Conservation (phyloP, 2,797 vertebrate species). For the Orientallactaga sibirica region DNA sequence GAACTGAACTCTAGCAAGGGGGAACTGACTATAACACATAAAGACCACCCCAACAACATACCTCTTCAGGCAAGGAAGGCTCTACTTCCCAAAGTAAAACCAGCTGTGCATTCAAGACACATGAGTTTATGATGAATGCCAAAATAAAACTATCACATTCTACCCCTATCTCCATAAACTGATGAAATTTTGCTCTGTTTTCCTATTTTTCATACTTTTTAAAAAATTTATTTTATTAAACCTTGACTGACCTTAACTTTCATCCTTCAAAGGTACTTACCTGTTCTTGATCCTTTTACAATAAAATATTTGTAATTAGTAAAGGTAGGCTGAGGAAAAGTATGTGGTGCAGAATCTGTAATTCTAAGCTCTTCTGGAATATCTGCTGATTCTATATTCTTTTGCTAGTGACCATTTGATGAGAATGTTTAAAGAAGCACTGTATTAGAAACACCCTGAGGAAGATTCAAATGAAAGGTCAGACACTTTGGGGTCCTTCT, state of each 20-base stretch:
- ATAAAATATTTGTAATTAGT: not conserved
- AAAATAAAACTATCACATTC: no score
- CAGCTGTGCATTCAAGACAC: no score
- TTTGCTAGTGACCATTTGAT: not conserved
- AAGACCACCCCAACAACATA: no score
- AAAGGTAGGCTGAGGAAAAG: not conserved
- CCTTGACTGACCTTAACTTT: not conserved
- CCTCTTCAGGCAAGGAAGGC: no score
- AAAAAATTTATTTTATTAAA: slow-evolving; percentile 10
- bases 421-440: not conserved
- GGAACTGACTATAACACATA: no score
- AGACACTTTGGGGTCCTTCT: not conserved
- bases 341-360: not conserved
- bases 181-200: not conserved
- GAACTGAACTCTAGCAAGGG: no score
- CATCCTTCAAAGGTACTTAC: not conserved
- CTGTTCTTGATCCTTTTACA: not conserved
- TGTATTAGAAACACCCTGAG: not conserved
- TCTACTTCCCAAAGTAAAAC: no score
- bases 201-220: not conserved
- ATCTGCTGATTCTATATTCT: not conserved
- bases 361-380: not conserved
- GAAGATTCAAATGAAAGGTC: not conserved
- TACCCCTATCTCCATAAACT: no score
- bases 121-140: no score